Base-by-base conservation (phyloP, 2,888 invertebrate species). In the Megaustenia siamemsis region DNA sequence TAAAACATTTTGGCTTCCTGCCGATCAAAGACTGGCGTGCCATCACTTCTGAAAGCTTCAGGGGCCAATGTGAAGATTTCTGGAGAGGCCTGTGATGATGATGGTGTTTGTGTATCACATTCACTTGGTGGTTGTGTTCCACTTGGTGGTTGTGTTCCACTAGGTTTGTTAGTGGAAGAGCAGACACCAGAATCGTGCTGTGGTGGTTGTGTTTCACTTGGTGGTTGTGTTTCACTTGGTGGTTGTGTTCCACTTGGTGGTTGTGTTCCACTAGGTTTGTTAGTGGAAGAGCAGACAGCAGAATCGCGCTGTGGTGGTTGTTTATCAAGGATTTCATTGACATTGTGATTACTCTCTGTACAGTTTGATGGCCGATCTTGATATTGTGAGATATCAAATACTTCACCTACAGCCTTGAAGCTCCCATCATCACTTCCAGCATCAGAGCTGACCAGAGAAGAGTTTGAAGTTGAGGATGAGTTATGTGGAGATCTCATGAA, bases 1-100 rank as follows among this genome's bases (percentile, higher is more conserved):
- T 85, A 83, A 63, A 68, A 83, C 86, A 83, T 86, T 77, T 81
- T 86, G 56, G 86, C 86, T 28, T 63, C 18, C 5, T 18, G 45
- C 0, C 63, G 32, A 78, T 86, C 85, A 35, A 40, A 76, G 49
- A 86, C 85, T 10, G 83, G 85, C 5, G 71, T 81, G 24, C 86
- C 85, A 49, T 83, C 81, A 40, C 56, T 24, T 49, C 60, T 83
- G 73, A 86, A 85, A 10, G 86, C 85, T 66, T 76, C 85, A 18
- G 83, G 53, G 10, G 86, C 86, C 38, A 85, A 63, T 63, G 45
- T 40, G 66, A 84, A 86, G n/a, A 77, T 76, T 18, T 86, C 86
- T 3, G 49, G 40, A 32, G 66, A 35, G 32, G 32, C 10, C 35
- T 43, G 60, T 1, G 56, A 32, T 38, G 82, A 32, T 28, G 40